Conservation (phyloP, 2,888 invertebrate genomes). For the Kryphioiulus occultus region DNA sequence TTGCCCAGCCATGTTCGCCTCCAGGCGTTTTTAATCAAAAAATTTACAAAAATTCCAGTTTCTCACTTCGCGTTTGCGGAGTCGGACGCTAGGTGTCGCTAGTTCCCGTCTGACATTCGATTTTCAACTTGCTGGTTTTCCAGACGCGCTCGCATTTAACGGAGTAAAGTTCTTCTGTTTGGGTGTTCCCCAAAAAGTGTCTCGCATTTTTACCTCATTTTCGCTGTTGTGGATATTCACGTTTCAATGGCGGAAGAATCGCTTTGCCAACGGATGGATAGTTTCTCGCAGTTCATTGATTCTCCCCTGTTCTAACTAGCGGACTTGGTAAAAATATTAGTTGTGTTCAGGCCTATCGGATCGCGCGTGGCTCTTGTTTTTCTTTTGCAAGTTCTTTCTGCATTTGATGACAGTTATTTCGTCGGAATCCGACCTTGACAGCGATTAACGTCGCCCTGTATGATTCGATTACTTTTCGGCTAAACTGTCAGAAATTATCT, state of each 20-base stretch:
- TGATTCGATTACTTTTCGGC: neutral
- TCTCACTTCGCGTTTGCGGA: neutral
- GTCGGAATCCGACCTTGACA: neutral
- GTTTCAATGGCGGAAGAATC: neutral
- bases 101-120: neutral
- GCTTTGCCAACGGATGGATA: neutral
- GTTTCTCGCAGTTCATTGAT: neutral
- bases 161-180: slow-evolving; percentile 23
- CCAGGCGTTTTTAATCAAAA: too few relatives aligned
- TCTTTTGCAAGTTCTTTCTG: neutral
- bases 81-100: neutral
- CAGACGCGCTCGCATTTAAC: neutral
- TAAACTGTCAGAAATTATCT: neutral
- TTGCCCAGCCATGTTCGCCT: too few relatives aligned
- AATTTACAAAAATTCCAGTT: too few relatives aligned
- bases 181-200: neutral
- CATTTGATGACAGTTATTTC: neutral
- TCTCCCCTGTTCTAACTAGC: neutral
- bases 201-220: neutral
- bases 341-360: neutral
- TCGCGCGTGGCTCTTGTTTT: slow-evolving; percentile 1
- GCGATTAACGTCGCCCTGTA: neutral
- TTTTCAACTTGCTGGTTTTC: neutral
- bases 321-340: too few relatives aligned
- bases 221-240: neutral